Percentiles rank a stretch among this genome's conserved stretches.
phyloP scores from a whole-genome alignment of 2,113 vertebrate genomes.

The Smithornis capensis region DNA sequence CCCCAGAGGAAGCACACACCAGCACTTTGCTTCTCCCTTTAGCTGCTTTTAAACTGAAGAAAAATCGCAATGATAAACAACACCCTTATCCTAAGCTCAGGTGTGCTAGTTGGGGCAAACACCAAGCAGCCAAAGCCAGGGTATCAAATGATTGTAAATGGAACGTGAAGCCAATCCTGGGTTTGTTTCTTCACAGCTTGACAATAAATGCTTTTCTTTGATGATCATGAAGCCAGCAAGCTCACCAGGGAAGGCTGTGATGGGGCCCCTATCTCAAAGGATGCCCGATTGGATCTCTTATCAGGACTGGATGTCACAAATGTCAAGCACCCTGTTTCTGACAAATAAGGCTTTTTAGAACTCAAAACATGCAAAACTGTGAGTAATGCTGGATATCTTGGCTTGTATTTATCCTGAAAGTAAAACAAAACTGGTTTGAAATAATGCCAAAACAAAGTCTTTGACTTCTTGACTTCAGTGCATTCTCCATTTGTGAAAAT shows the following conservation, averaged over 20 bases:
- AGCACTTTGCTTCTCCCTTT: background rate
- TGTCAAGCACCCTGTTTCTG: accelerated
- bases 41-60: background rate
- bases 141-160: background rate
- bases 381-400: background rate
- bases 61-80: background rate
- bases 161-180: background rate
- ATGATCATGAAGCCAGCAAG: background rate
- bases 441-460: background rate
- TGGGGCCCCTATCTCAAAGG: background rate
- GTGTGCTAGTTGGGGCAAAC: accelerated
- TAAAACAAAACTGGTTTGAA: background rate
- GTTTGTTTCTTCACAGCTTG: background rate
- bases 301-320: background rate
- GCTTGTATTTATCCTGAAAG: background rate
- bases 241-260: background rate
- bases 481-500: background rate
- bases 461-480: background rate
- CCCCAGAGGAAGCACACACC: accelerated
- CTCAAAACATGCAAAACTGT: background rate
- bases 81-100: background rate
- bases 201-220: background rate
- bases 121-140: background rate
- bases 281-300: background rate
- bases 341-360: background rate